Percentiles rank a stretch among this genome's conserved stretches.
phyloP scores from a whole-genome alignment of 2,797 vertebrate genomes.

The Todus mexicanus region DNA sequence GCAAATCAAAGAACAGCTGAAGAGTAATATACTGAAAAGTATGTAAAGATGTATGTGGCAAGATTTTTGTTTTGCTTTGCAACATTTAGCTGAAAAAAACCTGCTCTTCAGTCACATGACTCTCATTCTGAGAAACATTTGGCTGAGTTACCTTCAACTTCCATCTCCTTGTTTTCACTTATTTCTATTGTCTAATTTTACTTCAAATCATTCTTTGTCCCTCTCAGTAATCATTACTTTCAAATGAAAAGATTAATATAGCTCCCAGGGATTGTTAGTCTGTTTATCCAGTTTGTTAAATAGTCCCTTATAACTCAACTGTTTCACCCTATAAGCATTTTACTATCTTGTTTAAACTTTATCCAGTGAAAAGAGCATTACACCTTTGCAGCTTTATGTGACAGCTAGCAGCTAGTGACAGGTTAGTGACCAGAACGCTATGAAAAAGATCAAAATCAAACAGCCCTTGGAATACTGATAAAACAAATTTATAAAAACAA shows the following conservation, averaged over 20 bases:
- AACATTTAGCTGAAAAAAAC: neutral
- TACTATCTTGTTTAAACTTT: neutral
- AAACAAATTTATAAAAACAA: neutral
- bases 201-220: neutral
- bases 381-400: neutral
- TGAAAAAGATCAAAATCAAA: neutral
- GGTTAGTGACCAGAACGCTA: neutral
- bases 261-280: neutral
- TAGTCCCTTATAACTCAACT: neutral
- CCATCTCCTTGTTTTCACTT: neutral
- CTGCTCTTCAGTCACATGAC: neutral
- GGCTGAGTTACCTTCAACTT: neutral
- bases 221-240: neutral
- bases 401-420: neutral
- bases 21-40: neutral
- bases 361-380: neutral
- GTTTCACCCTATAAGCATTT: neutral
- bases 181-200: neutral
- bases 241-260: neutral
- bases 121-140: neutral
- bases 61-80: neutral
- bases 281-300: neutral
- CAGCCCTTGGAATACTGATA: neutral
- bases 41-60: neutral
- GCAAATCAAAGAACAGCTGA: neutral